These are phyloP conservation scores for Peromyscus leucopus DNA, from an alignment of 2,113 vertebrate genomes.

Conservation along the genomic window DNA sequence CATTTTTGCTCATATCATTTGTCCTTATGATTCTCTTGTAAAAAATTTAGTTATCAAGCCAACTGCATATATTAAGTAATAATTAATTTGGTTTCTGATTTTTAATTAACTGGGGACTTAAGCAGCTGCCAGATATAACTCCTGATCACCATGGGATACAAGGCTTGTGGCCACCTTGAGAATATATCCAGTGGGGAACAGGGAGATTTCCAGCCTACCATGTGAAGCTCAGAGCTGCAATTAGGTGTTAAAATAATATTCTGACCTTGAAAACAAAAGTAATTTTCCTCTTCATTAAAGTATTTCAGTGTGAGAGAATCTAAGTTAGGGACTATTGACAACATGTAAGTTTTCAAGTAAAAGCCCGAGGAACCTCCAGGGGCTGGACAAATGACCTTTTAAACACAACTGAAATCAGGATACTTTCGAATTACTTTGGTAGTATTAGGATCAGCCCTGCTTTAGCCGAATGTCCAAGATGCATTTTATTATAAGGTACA, in stretches of 20 bases:
- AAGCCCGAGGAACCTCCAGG: neutral
- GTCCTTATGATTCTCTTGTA: slow-evolving; percentile 19
- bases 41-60: slow-evolving; percentile 42
- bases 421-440: neutral
- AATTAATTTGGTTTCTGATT: slow-evolving; percentile 74
- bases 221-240: slow-evolving; percentile 3
- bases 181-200: neutral
- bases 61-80: slow-evolving; percentile 73
- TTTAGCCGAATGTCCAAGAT: neutral
- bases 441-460: neutral
- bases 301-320: neutral
- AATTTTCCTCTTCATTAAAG: neutral
- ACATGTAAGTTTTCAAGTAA: slow-evolving; percentile 17
- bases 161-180: neutral
- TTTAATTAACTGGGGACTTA: slow-evolving; percentile 71
- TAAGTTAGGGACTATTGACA: neutral
- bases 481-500: neutral
- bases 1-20: slow-evolving; percentile 59
- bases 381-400: neutral
- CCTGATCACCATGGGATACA: slow-evolving; percentile 8
- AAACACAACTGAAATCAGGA: neutral
- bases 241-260: slow-evolving; percentile 18
- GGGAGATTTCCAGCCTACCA: slow-evolving; percentile 27
- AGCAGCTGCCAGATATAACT: slow-evolving; percentile 53
- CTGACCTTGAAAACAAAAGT: slow-evolving; percentile 18